phyloP scores from a whole-genome alignment of 1,140 invertebrate genomes.

The Brachionus sp. region DNA sequence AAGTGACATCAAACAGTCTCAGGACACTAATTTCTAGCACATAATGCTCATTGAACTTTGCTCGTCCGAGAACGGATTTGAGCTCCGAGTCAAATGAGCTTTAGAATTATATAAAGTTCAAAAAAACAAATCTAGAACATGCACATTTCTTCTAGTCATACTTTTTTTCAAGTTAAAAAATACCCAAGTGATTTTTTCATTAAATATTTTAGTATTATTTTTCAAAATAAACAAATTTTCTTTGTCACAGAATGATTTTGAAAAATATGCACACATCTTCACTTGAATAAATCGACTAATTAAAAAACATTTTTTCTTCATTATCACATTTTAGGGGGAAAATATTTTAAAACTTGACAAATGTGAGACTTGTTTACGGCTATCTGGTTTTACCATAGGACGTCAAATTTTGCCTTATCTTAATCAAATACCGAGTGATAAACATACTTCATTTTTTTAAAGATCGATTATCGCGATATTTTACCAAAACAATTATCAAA shows the following conservation, averaged over 20 bases:
- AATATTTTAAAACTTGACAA: neutral
- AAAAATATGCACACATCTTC: neutral
- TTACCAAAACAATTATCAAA: neutral
- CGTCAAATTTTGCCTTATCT: neutral
- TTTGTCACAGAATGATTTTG: neutral
- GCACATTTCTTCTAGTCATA: conserved; percentile 6
- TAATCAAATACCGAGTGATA: neutral
- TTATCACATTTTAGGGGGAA: neutral
- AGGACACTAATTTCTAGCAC: neutral
- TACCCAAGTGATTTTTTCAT: conserved; percentile 19
- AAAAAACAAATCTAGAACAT: neutral
- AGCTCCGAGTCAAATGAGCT: neutral
- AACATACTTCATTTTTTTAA: neutral
- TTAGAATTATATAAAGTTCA: neutral
- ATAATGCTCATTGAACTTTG: neutral
- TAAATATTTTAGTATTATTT: neutral
- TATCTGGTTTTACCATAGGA: neutral
- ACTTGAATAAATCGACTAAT: neutral
- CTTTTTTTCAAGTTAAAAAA: neutral
- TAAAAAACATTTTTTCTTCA: neutral
- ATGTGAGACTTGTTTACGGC: neutral
- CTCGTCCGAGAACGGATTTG: neutral
- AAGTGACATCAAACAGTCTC: neutral
- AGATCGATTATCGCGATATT: neutral
- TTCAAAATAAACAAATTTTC: conserved; percentile 4